Base-by-base conservation (phyloP, 2,888 invertebrate genomes). In the Caenorhabditis sp. region DNA sequence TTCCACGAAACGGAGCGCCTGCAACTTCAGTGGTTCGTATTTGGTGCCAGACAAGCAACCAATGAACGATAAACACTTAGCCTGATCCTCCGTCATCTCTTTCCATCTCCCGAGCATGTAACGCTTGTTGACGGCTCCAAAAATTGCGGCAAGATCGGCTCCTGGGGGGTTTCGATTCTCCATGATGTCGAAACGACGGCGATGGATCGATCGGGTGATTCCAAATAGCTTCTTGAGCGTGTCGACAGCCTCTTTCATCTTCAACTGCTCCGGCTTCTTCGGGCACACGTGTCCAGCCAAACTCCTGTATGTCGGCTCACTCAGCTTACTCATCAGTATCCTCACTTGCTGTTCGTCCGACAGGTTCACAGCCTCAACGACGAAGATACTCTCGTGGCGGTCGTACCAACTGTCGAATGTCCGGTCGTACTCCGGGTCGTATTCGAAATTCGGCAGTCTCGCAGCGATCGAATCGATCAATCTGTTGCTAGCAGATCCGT, bases 191-290 rank as follows among this genome's bases (percentile, higher is more conserved):
- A 40, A 40, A 9, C 40, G 40, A 13, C 3, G 3, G 32, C 32
- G 28, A 5, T 50, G 55, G n/a, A 67, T n/a, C 11, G 67, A 67
- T 18, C 20, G 9, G 0, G 35, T 55, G 4, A 40, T 44, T 8
- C 44, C 50, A 22, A 69, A 69, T 2, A 58, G 11, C 13, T 56
- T 24, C 20, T 26, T 22, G n/a, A 64, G 62, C 20, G 22, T n/a
- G 1, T 11, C 2, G n/a, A 61, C 37, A n/a, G 50, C 32, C 9
- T 64, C 62, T 11, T n/a, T 20, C 6, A 50, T 28, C 1, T 26
- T 64, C 50, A 64, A 44, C 0, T 28, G 18, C 3, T 50, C 32
- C 9, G 28, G 62, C 1, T 11, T 9, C 22, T 47, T 32, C 11
- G 68, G 62, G 15, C 50, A 24, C 0, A 64, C 0, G 0, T 50